These are phyloP conservation scores for Equus quagga DNA, from an alignment of 2,113 vertebrate species.

Conservation along the genomic window DNA sequence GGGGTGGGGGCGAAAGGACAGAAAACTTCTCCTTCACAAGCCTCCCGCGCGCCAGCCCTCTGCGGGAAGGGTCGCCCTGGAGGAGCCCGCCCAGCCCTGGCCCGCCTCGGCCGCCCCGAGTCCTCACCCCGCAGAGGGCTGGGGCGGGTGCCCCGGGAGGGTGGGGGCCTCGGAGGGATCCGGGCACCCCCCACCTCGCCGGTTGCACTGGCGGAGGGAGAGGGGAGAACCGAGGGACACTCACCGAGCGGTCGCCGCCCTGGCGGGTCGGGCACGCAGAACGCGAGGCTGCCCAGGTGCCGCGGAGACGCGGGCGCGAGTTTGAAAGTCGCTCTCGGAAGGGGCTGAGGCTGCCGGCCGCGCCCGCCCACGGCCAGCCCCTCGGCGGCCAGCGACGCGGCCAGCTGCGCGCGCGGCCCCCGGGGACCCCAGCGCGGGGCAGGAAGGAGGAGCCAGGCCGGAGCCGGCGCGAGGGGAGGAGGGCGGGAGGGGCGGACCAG, in stretches of 20 bases:
- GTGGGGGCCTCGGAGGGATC: not conserved
- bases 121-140: not conserved
- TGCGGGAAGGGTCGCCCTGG: not conserved
- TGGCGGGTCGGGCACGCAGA: not conserved
- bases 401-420: conserved; percentile 25
- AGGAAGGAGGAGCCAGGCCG: conserved; percentile 72
- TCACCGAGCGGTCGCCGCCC: conserved; percentile 63
- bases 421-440: conserved; percentile 60
- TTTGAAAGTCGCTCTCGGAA: conserved; percentile 79
- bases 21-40: not conserved
- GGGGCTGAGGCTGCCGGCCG: not conserved
- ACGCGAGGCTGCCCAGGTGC: conserved; percentile 59
- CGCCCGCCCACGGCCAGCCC: conserved; percentile 67
- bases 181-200: not conserved
- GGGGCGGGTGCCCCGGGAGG: not conserved
- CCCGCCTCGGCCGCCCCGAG: not conserved
- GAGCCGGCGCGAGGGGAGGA: not conserved
- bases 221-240: not conserved
- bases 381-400: not conserved
- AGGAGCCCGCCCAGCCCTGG: not conserved
- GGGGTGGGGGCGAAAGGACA: conserved; percentile 19
- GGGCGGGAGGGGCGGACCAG: conserved; percentile 63
- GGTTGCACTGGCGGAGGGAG: not conserved
- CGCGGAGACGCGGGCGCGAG: conserved; percentile 51
- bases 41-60: conserved; percentile 1